Conservation (phyloP, 2,113 vertebrate species). For the human region GRCh38 chr4:155881501-155882000, state of each 20-base stretch:
- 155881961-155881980: background rate
- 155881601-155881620: background rate
- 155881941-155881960: background rate
- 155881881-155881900: conserved; percentile 1
- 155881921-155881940: background rate
- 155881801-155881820: conserved; percentile 3
- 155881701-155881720: background rate
- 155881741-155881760: background rate
- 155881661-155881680: background rate
- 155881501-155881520: fast-evolving
- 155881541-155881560: background rate
- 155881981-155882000: background rate
- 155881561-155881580: background rate
- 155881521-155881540: background rate
- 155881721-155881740: background rate
- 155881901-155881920: conserved; percentile 14
- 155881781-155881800: conserved; percentile 61
- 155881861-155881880: background rate
- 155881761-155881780: conserved; percentile 3
- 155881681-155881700: background rate
- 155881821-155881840: background rate
- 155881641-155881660: conserved; percentile 9
- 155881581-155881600: background rate
- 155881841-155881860: background rate
- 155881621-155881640: background rate